Percentiles rank a stretch among this genome's conserved stretches.
These are phyloP conservation scores for Pao palembangensis DNA, from an alignment of 2,113 vertebrate genomes.

Conservation along the genomic window DNA sequence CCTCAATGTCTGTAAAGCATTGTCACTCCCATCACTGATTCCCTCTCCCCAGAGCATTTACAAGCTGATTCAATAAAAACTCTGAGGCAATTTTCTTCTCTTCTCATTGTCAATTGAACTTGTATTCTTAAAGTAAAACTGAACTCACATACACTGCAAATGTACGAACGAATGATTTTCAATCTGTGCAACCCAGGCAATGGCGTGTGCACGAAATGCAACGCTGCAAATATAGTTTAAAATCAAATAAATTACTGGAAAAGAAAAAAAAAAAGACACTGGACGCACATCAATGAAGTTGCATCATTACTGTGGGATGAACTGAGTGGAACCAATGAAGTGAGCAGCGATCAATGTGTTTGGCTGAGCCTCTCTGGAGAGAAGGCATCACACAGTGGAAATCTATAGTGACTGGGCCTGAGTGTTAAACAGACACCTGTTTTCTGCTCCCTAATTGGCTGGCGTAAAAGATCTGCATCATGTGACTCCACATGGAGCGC, in stretches of 20 bases:
- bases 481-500: slow-evolving; percentile 9
- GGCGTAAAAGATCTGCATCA: slow-evolving; percentile 10
- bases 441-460: slow-evolving; percentile 15
- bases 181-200: slow-evolving; percentile 1
- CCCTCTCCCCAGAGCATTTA: too few species aligned
- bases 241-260: background rate
- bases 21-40: too few species aligned
- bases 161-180: slow-evolving; percentile 36
- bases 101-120: slow-evolving; percentile 32
- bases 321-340: slow-evolving; percentile 27
- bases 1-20: too few species aligned
- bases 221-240: background rate
- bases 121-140: slow-evolving; percentile 28
- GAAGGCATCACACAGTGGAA: slow-evolving; percentile 22
- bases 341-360: slow-evolving; percentile 38
- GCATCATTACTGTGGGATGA: slow-evolving; percentile 4
- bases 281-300: background rate
- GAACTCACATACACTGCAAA: slow-evolving; percentile 4
- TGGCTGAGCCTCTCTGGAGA: slow-evolving; percentile 12
- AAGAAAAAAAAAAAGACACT: background rate
- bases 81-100: slow-evolving; percentile 34
- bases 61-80: slow-evolving; percentile 42
- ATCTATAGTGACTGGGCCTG: slow-evolving; percentile 29
- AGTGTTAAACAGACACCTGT: slow-evolving; percentile 33
- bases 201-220: background rate